Evolutionary conservation across 2,888 invertebrate genomes (phyloP), one percentile per base, ranked within the genome.

Genomic region (Dolichopus griseipennis): DNA sequence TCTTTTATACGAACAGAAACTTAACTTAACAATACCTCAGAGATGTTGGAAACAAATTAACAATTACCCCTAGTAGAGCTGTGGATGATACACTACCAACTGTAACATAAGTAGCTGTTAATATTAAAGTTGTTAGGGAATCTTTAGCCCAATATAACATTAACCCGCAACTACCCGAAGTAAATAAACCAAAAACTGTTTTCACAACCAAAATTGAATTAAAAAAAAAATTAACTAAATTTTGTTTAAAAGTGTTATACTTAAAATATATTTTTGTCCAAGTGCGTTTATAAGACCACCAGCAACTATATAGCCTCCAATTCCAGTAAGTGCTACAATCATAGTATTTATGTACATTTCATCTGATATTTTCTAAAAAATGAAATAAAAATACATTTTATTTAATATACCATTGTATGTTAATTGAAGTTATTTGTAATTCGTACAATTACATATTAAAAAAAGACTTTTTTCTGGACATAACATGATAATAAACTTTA

Each of bases 281-380:
- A 85, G 63, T 6, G 77, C 76, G 41, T 84, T 84, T 21, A 87
- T 82, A 10, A 86, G 73, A n/a, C 77, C 76, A 37, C 84, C 84
- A 9, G 85, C 89, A 64, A 89, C 79, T 0, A 86, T 82, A 73
- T 88, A 91, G 0, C 88, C 87, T 27, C 86, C 76, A 4, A 90
- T 82, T 0, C 87, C 85, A 0, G 87, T 85, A 0, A 84, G 76
- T 0, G 89, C 86, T 1, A 90, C 88, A 2, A 88, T 85, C 0
- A 88, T 86, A 21, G 88, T 88, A 76, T 90, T 90, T 6, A 87
- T 82, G 72, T 90, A 91, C 9, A 89, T 88, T 66, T 84, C 82
- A 73, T 87, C 84, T 0, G 87, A 83, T 37, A 84, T 78, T 2
- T 83, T 77, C 74, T 78, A 18, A 61, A 65, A 41, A 65, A 68